Evolutionary conservation across 2,113 vertebrate species (phyloP), one percentile per base, ranked within the genome.

Genomic region (Syrrhaptes paradoxus): DNA sequence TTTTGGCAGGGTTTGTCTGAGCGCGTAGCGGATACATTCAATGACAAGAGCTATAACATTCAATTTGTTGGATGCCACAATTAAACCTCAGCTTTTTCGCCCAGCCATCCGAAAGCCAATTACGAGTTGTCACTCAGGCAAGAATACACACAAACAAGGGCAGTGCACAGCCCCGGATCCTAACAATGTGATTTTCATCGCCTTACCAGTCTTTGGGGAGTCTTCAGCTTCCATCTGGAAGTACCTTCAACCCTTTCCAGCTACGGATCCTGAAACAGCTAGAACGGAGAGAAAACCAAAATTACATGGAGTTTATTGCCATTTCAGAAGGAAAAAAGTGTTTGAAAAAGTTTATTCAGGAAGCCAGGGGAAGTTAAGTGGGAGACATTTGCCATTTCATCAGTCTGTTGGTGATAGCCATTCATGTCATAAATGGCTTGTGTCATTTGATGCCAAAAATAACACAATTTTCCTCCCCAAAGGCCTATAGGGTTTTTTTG

Each of bases 381-480:
- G 97, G 95, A 96, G 97, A 97, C 96, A 90, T 90, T 97, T 97
- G 98, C 98, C 97, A 97, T 97, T 96, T 98, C 97, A 98, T 98
- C 98, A 89, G 81, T 95, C 78, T 90, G 87, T 95, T 96, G 97
- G 97, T 97, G 97, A 95, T 97, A 97, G 97, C 97, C 97, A 97
- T 98, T 98, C 98, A 97, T 98, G 97, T 98, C 98, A 96, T 98
- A 98, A 98, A 98, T 97, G 97, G 96, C 96, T 97, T 97, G 97
- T 98, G 98, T 98, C 97, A 98, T 98, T 98, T 97, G 97, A 98
- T 97, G 98, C 98, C 98, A 98, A 97, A 96, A 98, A 98, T 97
- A 98, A 98, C 98, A 98, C 70, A 63, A 89, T 97, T 96, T 96
- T 96, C 97, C 95, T 98, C 98, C 98, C 98, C 59, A 86, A 97